phyloP scores from a whole-genome alignment of 2,888 invertebrate genomes.

The Heterodera filipjevi region DNA sequence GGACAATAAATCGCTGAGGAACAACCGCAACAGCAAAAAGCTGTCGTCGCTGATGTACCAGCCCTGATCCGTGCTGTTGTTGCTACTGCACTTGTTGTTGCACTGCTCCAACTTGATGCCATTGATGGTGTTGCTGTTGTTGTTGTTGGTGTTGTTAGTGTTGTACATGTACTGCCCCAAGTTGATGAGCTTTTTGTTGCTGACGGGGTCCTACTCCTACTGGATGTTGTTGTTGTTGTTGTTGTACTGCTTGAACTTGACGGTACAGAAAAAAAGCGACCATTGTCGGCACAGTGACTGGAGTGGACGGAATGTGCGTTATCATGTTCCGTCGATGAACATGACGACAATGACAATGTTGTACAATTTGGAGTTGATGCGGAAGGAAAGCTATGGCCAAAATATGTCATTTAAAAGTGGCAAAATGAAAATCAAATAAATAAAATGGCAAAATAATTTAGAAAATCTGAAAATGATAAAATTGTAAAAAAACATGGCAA shows the following conservation, averaged over 20 bases:
- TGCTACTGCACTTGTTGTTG: background rate
- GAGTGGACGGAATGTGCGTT: background rate
- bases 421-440: background rate
- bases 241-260: background rate
- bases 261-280: background rate
- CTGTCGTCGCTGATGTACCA: too few relatives aligned
- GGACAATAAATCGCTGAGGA: too few relatives aligned
- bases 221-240: background rate
- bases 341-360: too few relatives aligned
- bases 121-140: too few relatives aligned
- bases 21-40: too few relatives aligned
- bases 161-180: background rate
- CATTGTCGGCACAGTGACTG: background rate
- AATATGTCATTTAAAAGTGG: too few relatives aligned
- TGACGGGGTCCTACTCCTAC: too few relatives aligned
- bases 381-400: background rate
- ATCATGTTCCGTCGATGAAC: background rate
- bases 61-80: too few relatives aligned
- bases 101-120: background rate
- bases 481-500: too few relatives aligned
- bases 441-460: background rate
- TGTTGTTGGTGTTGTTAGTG: background rate
- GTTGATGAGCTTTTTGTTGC: background rate
- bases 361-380: too few relatives aligned
- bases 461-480: too few relatives aligned